Evolutionary conservation across 2,888 invertebrate genomes (phyloP), one percentile per base, ranked within the genome.

Genomic region (Odontocolon sp.): DNA sequence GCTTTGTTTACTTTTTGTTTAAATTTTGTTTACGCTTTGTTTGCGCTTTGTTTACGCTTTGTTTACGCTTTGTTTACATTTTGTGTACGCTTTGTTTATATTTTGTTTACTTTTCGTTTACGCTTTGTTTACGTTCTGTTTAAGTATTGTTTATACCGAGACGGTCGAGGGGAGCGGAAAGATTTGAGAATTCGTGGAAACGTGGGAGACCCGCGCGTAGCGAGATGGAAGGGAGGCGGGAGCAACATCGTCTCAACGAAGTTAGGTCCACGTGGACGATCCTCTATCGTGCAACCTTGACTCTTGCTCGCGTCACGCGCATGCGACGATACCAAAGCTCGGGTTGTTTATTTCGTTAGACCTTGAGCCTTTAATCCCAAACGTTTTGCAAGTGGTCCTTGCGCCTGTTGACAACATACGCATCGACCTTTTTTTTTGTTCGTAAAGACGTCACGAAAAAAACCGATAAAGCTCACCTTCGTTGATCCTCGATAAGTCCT

Each of bases 261-360:
- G 47, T 26, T 52, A 28, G 16, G 28, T 18, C 54, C 31, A 54
- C 54, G 54, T 54, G 31, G 54, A 54, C 33, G 54, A 31, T 54
- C 9, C 54, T 54, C 16, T 47, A n/a, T 26, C 33, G 38, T 31
- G 52, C 67, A 67, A 57, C 76, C 76, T 77, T 71, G 76, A 71
- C 54, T 54, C 71, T 61, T 18, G 66, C 50, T 47, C 28, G 54
- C 59, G 71, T 66, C 66, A 42, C 59, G 28, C 54, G 18, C 33
- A 21, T 38, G 38, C 33, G 61, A 21, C 33, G 21, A 45, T 33
- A 45, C 18, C 40, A 56, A 74, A 74, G 45, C 68, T 74, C 68
- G 28, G 28, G 59, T 59, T 59, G 64, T 70, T 71, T 67, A 38
- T 71, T 67, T 47, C 67, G 36, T 71, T 38, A 52, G 70, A 66